Conservation (phyloP, 1,140 invertebrate genomes). For the Agrypnia vestita region DNA sequence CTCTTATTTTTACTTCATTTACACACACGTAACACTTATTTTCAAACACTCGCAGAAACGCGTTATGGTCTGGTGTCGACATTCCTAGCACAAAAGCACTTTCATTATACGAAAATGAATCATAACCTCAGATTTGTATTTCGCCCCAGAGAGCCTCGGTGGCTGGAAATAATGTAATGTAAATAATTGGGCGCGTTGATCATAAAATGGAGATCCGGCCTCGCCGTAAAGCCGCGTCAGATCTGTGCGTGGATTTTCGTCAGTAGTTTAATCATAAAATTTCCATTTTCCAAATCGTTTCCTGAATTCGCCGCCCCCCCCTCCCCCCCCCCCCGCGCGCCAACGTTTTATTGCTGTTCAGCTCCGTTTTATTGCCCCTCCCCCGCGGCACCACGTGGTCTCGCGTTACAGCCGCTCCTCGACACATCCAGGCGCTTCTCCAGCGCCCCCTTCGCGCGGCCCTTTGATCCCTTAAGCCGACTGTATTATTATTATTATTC, state of each 20-base stretch:
- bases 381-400: conserved; percentile 5
- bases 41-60: too few species aligned
- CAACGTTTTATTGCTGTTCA: conserved; percentile 55
- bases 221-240: conserved; percentile 32
- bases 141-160: conserved; percentile 2
- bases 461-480: conserved; percentile 12
- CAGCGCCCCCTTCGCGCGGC: neutral
- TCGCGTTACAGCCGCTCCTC: neutral
- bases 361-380: conserved; percentile 57
- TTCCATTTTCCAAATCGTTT: conserved; percentile 62
- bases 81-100: too few species aligned
- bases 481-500: conserved; percentile 24
- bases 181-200: conserved; percentile 51
- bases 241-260: conserved; percentile 48
- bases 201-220: conserved; percentile 49
- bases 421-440: conserved; percentile 19
- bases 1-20: too few species aligned
- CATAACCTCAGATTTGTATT: too few species aligned
- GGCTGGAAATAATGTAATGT: conserved; percentile 41
- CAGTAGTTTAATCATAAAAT: conserved; percentile 59
- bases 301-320: conserved; percentile 49
- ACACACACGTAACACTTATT: too few species aligned
- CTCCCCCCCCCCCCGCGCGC: neutral
- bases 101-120: too few species aligned
- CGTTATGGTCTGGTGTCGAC: too few species aligned